Evolutionary conservation across 2,888 invertebrate species (phyloP).

Genomic region (Ochropleura plecta): DNA sequence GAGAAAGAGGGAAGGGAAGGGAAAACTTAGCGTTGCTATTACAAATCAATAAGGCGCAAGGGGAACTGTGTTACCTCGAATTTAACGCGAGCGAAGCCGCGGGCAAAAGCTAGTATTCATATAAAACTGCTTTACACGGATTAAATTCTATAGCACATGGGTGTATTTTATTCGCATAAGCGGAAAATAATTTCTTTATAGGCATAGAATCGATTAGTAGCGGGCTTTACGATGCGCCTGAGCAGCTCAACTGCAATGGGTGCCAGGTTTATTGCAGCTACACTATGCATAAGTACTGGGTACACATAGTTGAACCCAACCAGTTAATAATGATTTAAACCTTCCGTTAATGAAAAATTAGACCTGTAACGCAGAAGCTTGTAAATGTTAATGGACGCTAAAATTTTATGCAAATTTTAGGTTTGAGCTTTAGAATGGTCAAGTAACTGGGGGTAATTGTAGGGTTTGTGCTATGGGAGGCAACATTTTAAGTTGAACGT

Average conservation of each 20-base stretch:
- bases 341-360: conserved; percentile 59
- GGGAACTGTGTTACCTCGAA: too few relatives aligned
- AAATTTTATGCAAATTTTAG: conserved; percentile 59
- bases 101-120: too few relatives aligned
- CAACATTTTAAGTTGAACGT: conserved; percentile 38
- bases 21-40: too few relatives aligned
- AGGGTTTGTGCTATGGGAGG: conserved; percentile 16
- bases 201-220: conserved; percentile 78
- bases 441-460: conserved; percentile 31
- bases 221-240: conserved; percentile 74
- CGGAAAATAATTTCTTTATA: conserved; percentile 79
- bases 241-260: conserved; percentile 54
- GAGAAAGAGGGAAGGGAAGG: too few relatives aligned
- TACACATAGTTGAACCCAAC: conserved; percentile 44
- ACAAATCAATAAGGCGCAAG: too few relatives aligned
- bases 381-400: conserved; percentile 50
- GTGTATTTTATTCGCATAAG: conserved; percentile 70
- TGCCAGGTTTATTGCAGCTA: conserved; percentile 66
- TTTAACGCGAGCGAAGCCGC: too few relatives aligned
- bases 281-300: conserved; percentile 43
- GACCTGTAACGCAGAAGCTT: conserved; percentile 24
- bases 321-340: conserved; percentile 55
- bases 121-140: conserved; percentile 64
- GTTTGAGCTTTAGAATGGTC: conserved; percentile 14
- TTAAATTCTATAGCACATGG: conserved; percentile 68